Conservation (phyloP, 2,888 invertebrate species). For the Cepaea hortensis region DNA sequence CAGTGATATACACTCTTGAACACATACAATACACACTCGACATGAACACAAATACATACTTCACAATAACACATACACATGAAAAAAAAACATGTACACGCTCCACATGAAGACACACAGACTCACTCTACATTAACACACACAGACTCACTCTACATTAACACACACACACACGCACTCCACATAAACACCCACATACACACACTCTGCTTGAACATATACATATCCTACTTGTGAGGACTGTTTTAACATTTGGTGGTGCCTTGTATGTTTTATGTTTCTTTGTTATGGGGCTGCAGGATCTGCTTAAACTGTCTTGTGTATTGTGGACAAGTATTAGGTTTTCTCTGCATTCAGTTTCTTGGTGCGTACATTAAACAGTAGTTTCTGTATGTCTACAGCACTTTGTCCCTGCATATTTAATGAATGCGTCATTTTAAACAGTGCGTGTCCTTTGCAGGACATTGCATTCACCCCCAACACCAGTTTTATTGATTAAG, state of each 20-base stretch:
- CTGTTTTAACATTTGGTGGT: not conserved
- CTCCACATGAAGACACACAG: no score
- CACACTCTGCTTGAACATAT: not conserved
- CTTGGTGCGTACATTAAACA: not conserved
- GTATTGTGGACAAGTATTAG: not conserved
- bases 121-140: not conserved
- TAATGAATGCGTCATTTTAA: no score
- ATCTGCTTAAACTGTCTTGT: not conserved
- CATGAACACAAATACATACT: no score
- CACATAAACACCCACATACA: not conserved
- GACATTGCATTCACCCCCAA: no score
- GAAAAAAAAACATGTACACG: no score
- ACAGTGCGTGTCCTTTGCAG: no score
- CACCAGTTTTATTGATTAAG: no score
- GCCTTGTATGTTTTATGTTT: not conserved
- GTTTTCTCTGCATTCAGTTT: not conserved
- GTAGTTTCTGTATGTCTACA: not conserved
- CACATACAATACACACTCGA: no score
- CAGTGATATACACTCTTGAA: no score
- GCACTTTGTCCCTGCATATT: not conserved
- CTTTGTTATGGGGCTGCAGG: slow-evolving; percentile 9
- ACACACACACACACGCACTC: no score
- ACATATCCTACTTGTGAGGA: not conserved
- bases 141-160: not conserved
- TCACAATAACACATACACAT: no score